These are phyloP conservation scores for Timandra comae DNA, from an alignment of 2,888 invertebrate genomes.

Conservation along the genomic window DNA sequence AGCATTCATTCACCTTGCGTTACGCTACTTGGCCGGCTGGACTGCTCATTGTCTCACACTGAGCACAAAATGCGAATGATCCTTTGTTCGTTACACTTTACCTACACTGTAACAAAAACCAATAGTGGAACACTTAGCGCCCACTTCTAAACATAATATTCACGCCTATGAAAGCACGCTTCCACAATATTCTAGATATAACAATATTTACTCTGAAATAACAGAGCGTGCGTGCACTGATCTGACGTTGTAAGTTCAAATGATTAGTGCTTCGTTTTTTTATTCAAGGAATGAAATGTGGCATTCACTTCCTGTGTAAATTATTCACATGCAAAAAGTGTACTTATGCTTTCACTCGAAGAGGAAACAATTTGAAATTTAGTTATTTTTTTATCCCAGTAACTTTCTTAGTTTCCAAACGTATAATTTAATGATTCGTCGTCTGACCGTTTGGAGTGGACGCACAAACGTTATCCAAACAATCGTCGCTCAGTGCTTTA, in stretches of 20 bases:
- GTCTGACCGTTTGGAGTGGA: conserved; percentile 39
- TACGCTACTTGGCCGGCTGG: conserved; percentile 56
- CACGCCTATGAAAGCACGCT: conserved; percentile 40
- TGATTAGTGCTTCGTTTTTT: conserved; percentile 24
- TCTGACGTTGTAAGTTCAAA: conserved; percentile 43
- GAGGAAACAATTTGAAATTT: conserved; percentile 37
- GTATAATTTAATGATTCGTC: conserved; percentile 61
- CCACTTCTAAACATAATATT: conserved; percentile 54
- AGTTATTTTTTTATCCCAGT: too few relatives aligned
- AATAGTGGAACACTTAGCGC: conserved; percentile 55
- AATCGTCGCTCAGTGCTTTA: conserved; percentile 43
- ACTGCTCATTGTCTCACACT: conserved; percentile 60
- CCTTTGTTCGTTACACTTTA: conserved; percentile 66
- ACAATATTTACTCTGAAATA: conserved; percentile 54
- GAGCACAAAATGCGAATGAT: conserved; percentile 55
- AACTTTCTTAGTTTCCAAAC: conserved; percentile 40
- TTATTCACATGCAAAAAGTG: conserved; percentile 28
- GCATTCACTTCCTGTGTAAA: conserved; percentile 28
- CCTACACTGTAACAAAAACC: conserved; percentile 57
- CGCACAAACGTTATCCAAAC: conserved; percentile 48
- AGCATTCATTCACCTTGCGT: conserved; percentile 68
- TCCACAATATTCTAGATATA: conserved; percentile 42
- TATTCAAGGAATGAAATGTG: conserved; percentile 14
- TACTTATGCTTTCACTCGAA: conserved; percentile 53
- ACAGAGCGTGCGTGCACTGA: conserved; percentile 41